A percentile compares a stretch with the other conserved stretches of the same genome.
Conservation (phyloP, 2,888 invertebrate species). For the Alsophila aescularia region DNA sequence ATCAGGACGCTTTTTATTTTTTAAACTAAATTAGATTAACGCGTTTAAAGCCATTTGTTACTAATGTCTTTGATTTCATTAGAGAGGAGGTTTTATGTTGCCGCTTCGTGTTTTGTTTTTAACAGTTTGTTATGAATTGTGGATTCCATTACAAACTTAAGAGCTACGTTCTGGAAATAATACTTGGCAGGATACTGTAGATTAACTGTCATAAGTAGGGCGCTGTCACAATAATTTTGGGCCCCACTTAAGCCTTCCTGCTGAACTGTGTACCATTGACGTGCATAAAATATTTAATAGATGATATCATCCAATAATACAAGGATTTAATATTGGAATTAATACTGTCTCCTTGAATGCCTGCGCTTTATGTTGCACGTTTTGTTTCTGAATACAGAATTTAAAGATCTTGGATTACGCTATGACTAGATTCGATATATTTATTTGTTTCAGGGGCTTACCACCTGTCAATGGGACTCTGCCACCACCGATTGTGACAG, state of each 20-base stretch:
- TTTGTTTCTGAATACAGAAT: no score
- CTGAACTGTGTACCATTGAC: no score
- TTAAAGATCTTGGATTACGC: no score
- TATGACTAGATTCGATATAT: background rate
- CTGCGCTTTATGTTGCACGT: no score
- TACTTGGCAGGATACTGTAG: no score
- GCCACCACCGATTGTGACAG: slow-evolving; percentile 56
- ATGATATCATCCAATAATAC: no score
- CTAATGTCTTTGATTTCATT: slow-evolving; percentile 69
- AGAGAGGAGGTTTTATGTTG: slow-evolving; percentile 57
- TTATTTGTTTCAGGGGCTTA: slow-evolving; percentile 59
- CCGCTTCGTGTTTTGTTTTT: slow-evolving; percentile 45
- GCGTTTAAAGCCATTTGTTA: slow-evolving; percentile 66
- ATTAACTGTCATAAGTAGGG: no score
- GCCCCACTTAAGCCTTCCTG: no score
- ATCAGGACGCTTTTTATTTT: slow-evolving; percentile 46
- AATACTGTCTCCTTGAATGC: background rate
- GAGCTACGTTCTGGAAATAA: background rate
- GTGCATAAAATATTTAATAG: no score
- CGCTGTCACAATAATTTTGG: no score
- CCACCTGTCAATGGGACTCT: slow-evolving; percentile 45
- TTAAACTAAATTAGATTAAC: slow-evolving; percentile 67
- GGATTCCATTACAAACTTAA: background rate
- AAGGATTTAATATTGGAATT: no score
- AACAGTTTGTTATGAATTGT: slow-evolving; percentile 33